Base-by-base conservation (phyloP, 2,888 invertebrate species). In the Cephalotes varians region DNA sequence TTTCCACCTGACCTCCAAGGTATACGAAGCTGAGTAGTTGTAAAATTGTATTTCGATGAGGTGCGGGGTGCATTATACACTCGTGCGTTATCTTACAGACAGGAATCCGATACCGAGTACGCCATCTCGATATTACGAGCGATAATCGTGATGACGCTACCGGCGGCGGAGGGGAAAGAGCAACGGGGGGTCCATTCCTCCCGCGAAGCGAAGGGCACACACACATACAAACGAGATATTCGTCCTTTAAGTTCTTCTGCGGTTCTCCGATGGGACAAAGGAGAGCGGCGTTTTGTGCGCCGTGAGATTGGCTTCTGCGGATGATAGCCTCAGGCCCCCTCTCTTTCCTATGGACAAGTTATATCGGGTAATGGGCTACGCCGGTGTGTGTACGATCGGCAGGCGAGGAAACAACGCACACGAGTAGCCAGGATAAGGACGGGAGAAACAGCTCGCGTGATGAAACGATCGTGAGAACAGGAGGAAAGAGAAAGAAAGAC, bases 271-370 rank as follows among this genome's bases (percentile, higher is more conserved):
- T 37, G 65, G 85, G 84, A 88, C 87, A 88, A 89, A 91, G 88
- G 88, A 76, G 81, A 85, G 82, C 84, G 86, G 86, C 85, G 89
- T 86, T 88, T 86, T 91, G 91, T 90, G 87, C 88, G 84, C 92
- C 91, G 91, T 91, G 92, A 94, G 91, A 93, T 93, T 92, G 93
- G 94, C 93, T 94, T 93, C 93, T 92, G 93, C 91, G 91, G 92
- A 91, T 93, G 94, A 93, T 94, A 92, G 93, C 92, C 92, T 44
- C 90, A 85, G 91, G 93, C 83, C 47, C 60, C 44, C 34, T 47
- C 62, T 74, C 76, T 65, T 71, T 92, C 90, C 92, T 92, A 90
- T 90, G 91, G 91, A 92, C 92, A 91, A 93, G 93, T 93, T 92
- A 90, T 90, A 85, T 86, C 72, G 85, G 86, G 87, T 89, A 89